These are phyloP conservation scores for Parapristionchus giblindavisi DNA, from an alignment of 2,888 invertebrate species.

Conservation along the genomic window DNA sequence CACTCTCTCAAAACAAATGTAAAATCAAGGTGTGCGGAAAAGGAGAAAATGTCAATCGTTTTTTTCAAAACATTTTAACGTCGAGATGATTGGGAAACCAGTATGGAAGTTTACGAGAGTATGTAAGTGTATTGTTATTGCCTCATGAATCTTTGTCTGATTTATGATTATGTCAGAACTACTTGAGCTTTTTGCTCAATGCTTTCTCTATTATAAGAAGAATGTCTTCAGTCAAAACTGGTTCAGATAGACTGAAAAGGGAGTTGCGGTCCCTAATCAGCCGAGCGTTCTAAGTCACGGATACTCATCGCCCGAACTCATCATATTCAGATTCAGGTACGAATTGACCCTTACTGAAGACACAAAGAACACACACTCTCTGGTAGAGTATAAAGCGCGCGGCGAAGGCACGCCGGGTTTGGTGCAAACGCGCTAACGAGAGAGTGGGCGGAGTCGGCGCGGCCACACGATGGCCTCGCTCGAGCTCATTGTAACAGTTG, in stretches of 20 bases:
- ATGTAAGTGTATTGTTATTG: too few relatives aligned
- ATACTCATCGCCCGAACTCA: constrained; percentile 54
- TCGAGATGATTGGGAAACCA: too few relatives aligned
- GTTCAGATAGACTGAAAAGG: constrained; percentile 50
- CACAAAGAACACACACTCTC: neutral
- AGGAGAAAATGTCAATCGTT: too few relatives aligned
- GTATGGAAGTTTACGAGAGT: too few relatives aligned
- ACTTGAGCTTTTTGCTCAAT: too few relatives aligned
- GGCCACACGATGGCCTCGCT: neutral
- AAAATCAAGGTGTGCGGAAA: too few relatives aligned
- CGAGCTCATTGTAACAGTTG: too few relatives aligned
- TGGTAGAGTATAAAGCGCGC: neutral
- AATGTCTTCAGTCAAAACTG: constrained; percentile 42
- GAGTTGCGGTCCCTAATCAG: constrained; percentile 50
- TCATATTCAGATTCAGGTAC: constrained; percentile 58
- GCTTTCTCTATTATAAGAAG: too few relatives aligned
- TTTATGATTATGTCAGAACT: too few relatives aligned
- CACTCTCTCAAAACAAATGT: too few relatives aligned
- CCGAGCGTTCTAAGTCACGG: constrained; percentile 55
- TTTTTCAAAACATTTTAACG: too few relatives aligned
- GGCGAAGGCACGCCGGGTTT: constrained; percentile 14
- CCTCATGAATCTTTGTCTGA: too few relatives aligned
- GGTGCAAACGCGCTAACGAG: neutral
- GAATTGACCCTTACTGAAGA: constrained; percentile 58
- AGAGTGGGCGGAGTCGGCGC: neutral